Base-by-base conservation (phyloP, 1,140 invertebrate species). In the Neotoxoptera formosana region DNA sequence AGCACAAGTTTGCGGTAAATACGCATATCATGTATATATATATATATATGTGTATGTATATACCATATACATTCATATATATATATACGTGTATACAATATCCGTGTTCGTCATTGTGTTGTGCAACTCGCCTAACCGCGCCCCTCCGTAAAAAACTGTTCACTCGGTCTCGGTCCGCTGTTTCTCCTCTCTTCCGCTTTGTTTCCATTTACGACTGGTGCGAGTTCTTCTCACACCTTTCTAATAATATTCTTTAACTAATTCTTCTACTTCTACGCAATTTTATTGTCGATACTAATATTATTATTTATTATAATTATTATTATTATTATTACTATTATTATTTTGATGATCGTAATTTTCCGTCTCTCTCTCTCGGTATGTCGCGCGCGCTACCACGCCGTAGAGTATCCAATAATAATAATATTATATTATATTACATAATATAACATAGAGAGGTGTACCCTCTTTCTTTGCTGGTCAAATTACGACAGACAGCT, bases 181-280 rank as follows among this genome's bases (percentile, higher is more conserved):
- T 30, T 41, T 45, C n/a, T n/a, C 48, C 86, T 88, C 86, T 88
- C 86, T 88, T 88, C 47, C 86, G 86, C 86, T 88, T 48, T 88
- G 17, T 48, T 88, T 34, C 47, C 47, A 51, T 48, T 87, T 48
- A n/a, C 84, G 84, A 47, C n/a, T n/a, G 86, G 47, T 0, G 30
- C 60, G 60, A n/a, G 30, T 76, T 76, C 60, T 76, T 76, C 60
- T 76, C 60, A 34, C 34, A 48, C 87, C 87, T 53, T 88, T 34
- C 86, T 48, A 76, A 76, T 76, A 76, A 76, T 87, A 34, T 56
- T 56, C 87, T 17, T 23, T n/a, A 7, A 76, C 30, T n/a, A 76
- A 30, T 67, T 7, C 56, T 67, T 7, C 56, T 60, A 60, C 8
- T 56, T n/a, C 60, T 34, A 76, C 4, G 60, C 60, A n/a, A 76